Conservation (phyloP, 1,140 invertebrate species). For the Listronotus bonariensis region DNA sequence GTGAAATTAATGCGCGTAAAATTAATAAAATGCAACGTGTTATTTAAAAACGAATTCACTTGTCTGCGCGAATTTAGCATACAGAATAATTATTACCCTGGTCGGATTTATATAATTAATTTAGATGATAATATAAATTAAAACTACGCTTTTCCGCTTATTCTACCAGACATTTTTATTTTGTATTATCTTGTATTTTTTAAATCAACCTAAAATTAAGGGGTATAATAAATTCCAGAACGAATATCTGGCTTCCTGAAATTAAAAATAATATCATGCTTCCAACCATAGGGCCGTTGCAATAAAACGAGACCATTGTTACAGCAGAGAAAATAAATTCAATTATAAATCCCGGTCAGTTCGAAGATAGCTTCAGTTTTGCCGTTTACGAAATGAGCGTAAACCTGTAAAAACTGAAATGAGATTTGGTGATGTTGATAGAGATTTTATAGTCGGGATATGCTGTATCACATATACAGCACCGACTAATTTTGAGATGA, state of each 20-base stretch:
- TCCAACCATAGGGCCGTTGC: slow-evolving; percentile 16
- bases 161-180: slow-evolving; percentile 24
- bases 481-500: no score
- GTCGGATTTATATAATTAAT: slow-evolving; percentile 33
- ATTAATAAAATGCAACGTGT: slow-evolving; percentile 22
- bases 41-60: slow-evolving; percentile 27
- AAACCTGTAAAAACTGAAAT: slow-evolving; percentile 25
- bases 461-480: not conserved
- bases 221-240: slow-evolving; percentile 25
- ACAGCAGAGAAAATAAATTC: slow-evolving; percentile 27
- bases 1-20: slow-evolving; percentile 24
- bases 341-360: slow-evolving; percentile 32
- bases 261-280: slow-evolving; percentile 35
- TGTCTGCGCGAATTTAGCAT: slow-evolving; percentile 13
- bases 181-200: slow-evolving; percentile 33
- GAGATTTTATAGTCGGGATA: slow-evolving; percentile 18
- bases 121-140: slow-evolving; percentile 30
- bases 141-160: slow-evolving; percentile 8
- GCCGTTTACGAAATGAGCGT: slow-evolving; percentile 5
- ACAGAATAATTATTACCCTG: slow-evolving; percentile 22
- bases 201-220: slow-evolving; percentile 35
- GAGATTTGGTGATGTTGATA: slow-evolving; percentile 17
- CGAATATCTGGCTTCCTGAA: slow-evolving; percentile 29
- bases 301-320: slow-evolving; percentile 25
- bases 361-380: slow-evolving; percentile 15